phyloP scores from a whole-genome alignment of 2,888 invertebrate genomes.

The Sesamia inferens region DNA sequence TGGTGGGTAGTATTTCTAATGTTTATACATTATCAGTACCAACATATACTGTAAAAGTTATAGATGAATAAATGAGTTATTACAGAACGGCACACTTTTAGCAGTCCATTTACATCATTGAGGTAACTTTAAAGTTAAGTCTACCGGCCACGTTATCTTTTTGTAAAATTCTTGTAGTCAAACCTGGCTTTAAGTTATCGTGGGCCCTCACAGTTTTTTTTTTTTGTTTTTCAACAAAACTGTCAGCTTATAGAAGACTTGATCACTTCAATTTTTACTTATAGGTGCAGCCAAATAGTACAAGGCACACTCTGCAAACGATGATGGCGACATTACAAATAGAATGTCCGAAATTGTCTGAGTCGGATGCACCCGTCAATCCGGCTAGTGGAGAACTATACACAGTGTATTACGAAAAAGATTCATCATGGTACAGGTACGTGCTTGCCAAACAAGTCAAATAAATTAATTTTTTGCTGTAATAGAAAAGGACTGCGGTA shows the following conservation, averaged over 20 bases:
- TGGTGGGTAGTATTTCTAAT: slow-evolving; percentile 79
- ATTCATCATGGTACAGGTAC: slow-evolving; percentile 94
- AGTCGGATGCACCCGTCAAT: slow-evolving; percentile 80
- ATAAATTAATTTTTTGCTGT: background rate
- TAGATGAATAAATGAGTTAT: background rate
- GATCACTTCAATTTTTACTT: slow-evolving; percentile 1
- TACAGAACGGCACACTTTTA: background rate
- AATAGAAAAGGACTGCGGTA: background rate
- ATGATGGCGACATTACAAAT: slow-evolving; percentile 92
- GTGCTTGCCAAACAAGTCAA: slow-evolving; percentile 40
- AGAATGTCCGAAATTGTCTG: slow-evolving; percentile 89
- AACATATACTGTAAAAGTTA: background rate
- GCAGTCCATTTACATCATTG: background rate
- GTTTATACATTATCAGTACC: too few relatives aligned
- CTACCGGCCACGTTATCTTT: background rate
- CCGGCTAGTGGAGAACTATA: slow-evolving; percentile 91
- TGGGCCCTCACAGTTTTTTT: background rate
- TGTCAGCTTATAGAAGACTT: background rate
- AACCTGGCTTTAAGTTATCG: background rate
- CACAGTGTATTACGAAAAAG: slow-evolving; percentile 91
- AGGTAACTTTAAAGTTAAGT: background rate
- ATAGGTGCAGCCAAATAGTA: slow-evolving; percentile 84
- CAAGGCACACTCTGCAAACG: slow-evolving; percentile 84
- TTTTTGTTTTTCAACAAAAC: background rate
- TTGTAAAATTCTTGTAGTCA: background rate